Evolutionary conservation across 2,888 invertebrate genomes (phyloP).

Genomic region (Pherbina coryleti): DNA sequence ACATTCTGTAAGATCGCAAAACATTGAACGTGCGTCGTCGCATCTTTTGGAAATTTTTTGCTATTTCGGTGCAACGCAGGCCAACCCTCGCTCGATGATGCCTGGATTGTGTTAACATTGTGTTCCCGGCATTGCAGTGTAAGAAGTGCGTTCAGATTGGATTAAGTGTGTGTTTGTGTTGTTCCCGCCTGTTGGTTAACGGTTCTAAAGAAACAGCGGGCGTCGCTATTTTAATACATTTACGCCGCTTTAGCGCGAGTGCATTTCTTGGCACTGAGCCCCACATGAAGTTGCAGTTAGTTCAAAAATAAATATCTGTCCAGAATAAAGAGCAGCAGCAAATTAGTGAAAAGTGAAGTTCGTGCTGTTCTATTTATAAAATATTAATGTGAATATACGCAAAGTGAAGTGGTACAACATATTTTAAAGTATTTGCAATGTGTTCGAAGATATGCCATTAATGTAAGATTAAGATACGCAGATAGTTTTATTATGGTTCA

Average conservation of each 20-base stretch:
- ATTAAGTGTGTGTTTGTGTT: neutral
- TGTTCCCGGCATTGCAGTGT: neutral
- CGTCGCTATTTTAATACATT: neutral
- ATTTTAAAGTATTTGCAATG: too few species aligned
- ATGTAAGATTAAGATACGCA: too few species aligned
- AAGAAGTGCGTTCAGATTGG: neutral
- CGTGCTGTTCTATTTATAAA: too few species aligned
- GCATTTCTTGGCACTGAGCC: neutral
- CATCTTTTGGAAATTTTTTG: neutral
- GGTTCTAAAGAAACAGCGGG: slow-evolving; percentile 9
- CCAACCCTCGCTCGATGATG: neutral
- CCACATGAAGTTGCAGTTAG: neutral
- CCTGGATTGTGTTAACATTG: neutral
- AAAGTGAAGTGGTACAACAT: too few species aligned
- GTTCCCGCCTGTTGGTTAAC: neutral
- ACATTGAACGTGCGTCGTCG: neutral
- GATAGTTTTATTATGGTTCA: too few species aligned
- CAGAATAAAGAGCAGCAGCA: neutral
- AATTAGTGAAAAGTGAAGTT: too few species aligned
- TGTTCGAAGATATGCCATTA: too few species aligned
- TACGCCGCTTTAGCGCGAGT: neutral
- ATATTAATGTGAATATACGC: too few species aligned
- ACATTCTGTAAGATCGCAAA: neutral
- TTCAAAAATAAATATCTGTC: neutral
- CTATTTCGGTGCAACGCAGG: neutral